phyloP scores from a whole-genome alignment of 2,113 vertebrate species.

The Pelecanoides urinatrix region DNA sequence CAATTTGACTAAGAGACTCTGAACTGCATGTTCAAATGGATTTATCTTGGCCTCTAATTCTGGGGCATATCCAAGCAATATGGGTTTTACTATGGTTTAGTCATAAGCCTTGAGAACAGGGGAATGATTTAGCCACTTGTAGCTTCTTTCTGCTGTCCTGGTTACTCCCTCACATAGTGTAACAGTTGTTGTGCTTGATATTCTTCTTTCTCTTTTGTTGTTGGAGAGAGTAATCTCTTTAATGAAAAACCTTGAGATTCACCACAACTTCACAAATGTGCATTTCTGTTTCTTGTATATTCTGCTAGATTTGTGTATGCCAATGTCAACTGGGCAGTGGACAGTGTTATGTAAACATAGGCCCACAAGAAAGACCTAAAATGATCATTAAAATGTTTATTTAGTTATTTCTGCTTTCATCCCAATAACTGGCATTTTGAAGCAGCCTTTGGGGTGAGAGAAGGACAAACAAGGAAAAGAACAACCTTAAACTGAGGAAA shows the following conservation, averaged over 20 bases:
- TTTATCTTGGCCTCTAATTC: background rate
- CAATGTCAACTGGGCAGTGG: fast-evolving
- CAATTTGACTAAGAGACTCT: background rate
- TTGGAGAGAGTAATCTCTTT: background rate
- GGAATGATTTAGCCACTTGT: background rate
- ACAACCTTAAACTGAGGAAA: background rate
- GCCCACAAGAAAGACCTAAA: background rate
- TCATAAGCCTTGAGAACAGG: background rate
- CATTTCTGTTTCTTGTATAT: background rate
- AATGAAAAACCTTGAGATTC: background rate
- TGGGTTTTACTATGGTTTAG: background rate
- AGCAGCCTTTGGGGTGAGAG: background rate
- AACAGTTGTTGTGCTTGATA: background rate
- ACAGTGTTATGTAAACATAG: background rate
- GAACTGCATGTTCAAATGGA: background rate
- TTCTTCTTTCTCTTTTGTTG: background rate
- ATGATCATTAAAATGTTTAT: background rate
- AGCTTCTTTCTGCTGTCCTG: background rate
- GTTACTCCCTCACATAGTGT: background rate
- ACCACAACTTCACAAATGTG: background rate
- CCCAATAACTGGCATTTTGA: background rate
- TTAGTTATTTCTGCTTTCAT: background rate
- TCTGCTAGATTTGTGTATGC: background rate
- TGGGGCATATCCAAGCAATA: background rate
- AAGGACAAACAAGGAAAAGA: background rate